Percentiles rank a stretch among this genome's conserved stretches.
Evolutionary conservation across 2,113 vertebrate genomes (phyloP).

Genomic region (Hystrix brachyura): DNA sequence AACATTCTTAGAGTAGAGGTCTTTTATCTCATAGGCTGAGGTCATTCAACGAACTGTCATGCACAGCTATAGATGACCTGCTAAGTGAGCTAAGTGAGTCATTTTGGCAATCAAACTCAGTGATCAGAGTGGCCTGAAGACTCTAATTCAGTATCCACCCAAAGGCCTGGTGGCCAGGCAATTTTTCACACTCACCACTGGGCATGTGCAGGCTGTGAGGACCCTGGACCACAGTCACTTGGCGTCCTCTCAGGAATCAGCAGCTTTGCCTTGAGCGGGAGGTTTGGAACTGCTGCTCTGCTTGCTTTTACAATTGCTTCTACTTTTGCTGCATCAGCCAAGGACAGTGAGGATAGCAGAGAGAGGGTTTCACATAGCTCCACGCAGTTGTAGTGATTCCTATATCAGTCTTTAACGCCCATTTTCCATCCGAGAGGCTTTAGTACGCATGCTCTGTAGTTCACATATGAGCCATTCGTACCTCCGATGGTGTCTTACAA

Average conservation of each 20-base stretch:
- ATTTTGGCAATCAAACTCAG: neutral
- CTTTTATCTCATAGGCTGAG: neutral
- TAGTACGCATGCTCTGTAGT: neutral
- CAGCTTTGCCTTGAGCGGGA: neutral
- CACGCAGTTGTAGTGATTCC: neutral
- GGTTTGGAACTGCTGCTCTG: neutral
- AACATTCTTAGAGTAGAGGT: neutral
- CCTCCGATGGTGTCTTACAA: neutral
- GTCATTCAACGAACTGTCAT: neutral
- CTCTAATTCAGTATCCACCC: neutral
- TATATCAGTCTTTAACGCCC: neutral
- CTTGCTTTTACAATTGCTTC: neutral
- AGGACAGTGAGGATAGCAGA: neutral
- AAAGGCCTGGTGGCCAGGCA: neutral
- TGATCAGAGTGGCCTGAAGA: neutral
- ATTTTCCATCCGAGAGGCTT: neutral
- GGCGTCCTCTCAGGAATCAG: neutral
- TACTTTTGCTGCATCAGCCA: neutral
- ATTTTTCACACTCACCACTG: neutral
- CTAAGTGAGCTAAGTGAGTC: neutral
- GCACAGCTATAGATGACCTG: neutral
- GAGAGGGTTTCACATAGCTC: neutral
- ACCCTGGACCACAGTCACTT: neutral
- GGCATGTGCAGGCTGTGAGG: accelerated
- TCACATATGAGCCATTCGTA: too few species aligned